Evolutionary conservation across 2,888 invertebrate genomes (phyloP).

Genomic region (Neocrepidodera transversa): DNA sequence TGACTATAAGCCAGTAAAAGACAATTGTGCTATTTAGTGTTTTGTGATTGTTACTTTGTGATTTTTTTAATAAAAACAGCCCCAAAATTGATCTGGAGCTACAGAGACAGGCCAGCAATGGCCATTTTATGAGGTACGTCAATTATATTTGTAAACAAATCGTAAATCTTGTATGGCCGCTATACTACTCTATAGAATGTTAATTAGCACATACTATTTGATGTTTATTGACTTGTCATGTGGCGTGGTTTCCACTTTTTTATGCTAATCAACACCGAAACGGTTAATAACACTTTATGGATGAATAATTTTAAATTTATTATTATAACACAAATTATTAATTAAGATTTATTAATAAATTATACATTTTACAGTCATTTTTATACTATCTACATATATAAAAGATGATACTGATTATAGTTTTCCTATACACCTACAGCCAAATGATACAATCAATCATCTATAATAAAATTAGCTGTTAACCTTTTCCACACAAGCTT

Average conservation of each 20-base stretch:
- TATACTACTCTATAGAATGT: constrained; percentile 31
- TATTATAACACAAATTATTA: neutral
- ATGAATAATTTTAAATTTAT: neutral
- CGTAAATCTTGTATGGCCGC: constrained; percentile 37
- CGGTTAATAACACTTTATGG: constrained; percentile 16
- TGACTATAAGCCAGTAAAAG: constrained; percentile 30
- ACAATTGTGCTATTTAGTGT: constrained; percentile 41
- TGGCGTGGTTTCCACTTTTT: constrained; percentile 28
- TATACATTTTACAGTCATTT: neutral
- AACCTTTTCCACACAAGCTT: no score
- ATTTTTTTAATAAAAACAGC: constrained; percentile 58
- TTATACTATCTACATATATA: no score
- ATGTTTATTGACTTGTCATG: constrained; percentile 38
- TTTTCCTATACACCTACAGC: no score
- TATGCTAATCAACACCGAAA: constrained; percentile 24
- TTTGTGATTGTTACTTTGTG: constrained; percentile 41
- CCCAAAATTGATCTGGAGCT: constrained; percentile 78
- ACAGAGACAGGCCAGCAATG: constrained; percentile 76
- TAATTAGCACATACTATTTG: constrained; percentile 41
- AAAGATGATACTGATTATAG: no score
- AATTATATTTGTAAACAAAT: constrained; percentile 39
- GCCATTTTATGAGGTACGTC: constrained; percentile 75
- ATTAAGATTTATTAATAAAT: neutral
- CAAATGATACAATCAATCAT: no score
- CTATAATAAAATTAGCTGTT: no score